Percentiles rank a stretch among this genome's conserved stretches.
These are phyloP conservation scores for mouse (Mus musculus) DNA, from an alignment of 2,113 vertebrate species.

Conservation along the genomic window GRCm39 chr12:27650001-27650500, in stretches of 20 bases:
- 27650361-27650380: too few relatives aligned
- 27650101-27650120: neutral
- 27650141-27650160: neutral
- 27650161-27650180: neutral
- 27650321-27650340: neutral
- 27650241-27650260: neutral
- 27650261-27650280: neutral
- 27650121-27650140: neutral
- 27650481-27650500: too few relatives aligned
- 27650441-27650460: too few relatives aligned
- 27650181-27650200: neutral
- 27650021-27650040: neutral
- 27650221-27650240: neutral
- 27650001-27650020: neutral
- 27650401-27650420: too few relatives aligned
- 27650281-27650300: rapidly evolving
- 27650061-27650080: neutral
- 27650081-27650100: neutral
- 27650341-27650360: too few relatives aligned
- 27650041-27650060: neutral
- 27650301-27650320: neutral
- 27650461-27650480: too few relatives aligned
- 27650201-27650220: neutral
- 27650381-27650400: too few relatives aligned
- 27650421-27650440: too few relatives aligned